Conservation (phyloP, 2,797 vertebrate genomes). For the Pangasius larnaudii region DNA sequence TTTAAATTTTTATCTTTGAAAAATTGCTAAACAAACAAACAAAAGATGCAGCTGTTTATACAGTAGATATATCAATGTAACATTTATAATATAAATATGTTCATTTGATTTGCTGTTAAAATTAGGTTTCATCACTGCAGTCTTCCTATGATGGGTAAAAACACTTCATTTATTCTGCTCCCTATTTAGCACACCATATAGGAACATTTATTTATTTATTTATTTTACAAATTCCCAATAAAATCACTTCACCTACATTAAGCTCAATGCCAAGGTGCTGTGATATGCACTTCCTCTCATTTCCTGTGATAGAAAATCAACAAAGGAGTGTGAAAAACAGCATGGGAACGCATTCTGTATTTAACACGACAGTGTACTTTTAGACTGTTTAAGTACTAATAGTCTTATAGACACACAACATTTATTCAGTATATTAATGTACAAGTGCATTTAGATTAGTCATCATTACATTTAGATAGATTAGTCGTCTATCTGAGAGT, state of each 20-base stretch:
- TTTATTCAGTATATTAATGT: background rate
- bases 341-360: background rate
- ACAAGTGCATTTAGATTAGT: background rate
- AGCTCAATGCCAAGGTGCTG: background rate
- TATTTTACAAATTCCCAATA: background rate
- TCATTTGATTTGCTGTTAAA: background rate
- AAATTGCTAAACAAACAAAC: background rate
- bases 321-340: background rate
- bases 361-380: background rate
- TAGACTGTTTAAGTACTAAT: background rate
- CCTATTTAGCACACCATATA: too few species aligned
- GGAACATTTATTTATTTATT: too few species aligned
- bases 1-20: background rate
- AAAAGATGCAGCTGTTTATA: background rate
- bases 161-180: background rate
- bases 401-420: background rate
- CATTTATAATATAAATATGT: background rate
- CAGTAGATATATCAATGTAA: background rate
- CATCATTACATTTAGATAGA: too few species aligned
- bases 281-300: background rate
- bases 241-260: background rate
- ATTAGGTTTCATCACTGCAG: background rate
- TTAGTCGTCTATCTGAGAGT: background rate
- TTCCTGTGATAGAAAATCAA: background rate
- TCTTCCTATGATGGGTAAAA: background rate